Evolutionary conservation across 1,140 invertebrate genomes (phyloP).

Genomic region (Meloidogyne exigua): DNA sequence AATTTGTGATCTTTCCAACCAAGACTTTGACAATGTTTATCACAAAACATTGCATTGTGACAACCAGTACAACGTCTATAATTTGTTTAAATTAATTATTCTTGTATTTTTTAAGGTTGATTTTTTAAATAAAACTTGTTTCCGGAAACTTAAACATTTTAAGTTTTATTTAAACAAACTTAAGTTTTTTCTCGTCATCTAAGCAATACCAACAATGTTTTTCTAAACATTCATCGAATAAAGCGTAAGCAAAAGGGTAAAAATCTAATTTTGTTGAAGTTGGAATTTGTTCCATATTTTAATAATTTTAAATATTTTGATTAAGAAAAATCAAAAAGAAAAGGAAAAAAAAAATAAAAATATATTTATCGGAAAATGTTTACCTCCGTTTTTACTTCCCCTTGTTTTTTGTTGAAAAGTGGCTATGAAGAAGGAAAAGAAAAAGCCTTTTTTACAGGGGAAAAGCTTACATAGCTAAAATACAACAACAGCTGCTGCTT

Average conservation of each 20-base stretch:
- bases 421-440: not conserved
- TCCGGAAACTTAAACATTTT: not conserved
- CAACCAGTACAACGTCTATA: constrained; percentile 42
- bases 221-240: constrained; percentile 45
- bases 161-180: constrained; percentile 21
- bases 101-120: not conserved
- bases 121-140: no score
- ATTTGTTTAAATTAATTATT: not conserved
- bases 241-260: constrained; percentile 62
- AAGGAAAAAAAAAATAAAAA: not conserved
- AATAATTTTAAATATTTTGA: no score
- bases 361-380: not conserved
- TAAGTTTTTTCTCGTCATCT: constrained; percentile 38
- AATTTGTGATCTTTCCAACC: constrained; percentile 52
- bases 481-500: not conserved
- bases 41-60: constrained; percentile 43
- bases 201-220: constrained; percentile 59
- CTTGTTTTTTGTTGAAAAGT: not conserved
- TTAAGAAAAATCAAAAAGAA: no score
- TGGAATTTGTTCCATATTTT: not conserved
- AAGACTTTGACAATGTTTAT: constrained; percentile 45
- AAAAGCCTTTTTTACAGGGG: not conserved
- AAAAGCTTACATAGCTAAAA: no score
- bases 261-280: constrained; percentile 33
- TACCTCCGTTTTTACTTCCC: not conserved